These are phyloP conservation scores for Tadarida brasiliensis DNA, from an alignment of 2,797 vertebrate genomes.

Conservation along the genomic window DNA sequence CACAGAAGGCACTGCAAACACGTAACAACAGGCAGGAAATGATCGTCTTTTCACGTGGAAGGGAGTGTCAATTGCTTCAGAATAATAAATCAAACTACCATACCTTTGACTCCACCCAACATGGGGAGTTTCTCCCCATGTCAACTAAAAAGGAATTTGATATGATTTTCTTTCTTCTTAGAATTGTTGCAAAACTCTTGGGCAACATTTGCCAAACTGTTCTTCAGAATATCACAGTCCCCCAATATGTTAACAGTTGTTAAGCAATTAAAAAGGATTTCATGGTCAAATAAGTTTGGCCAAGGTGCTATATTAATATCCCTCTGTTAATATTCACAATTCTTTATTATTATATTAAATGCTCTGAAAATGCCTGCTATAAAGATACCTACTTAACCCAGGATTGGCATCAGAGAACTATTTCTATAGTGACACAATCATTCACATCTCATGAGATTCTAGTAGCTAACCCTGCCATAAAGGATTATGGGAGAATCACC, in stretches of 20 bases:
- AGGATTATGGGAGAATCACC: neutral
- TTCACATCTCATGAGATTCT: conserved; percentile 42
- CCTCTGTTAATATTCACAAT: neutral
- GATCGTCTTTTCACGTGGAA: neutral
- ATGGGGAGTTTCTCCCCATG: neutral
- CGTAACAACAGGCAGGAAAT: neutral
- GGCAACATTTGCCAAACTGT: neutral
- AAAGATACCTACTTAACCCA: conserved; percentile 23
- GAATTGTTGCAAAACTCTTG: neutral
- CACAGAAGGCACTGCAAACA: neutral
- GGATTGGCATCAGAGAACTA: neutral
- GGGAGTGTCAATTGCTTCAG: neutral
- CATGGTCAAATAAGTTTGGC: neutral
- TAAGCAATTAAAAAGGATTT: conserved; percentile 46
- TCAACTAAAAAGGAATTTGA: neutral
- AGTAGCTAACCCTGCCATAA: neutral
- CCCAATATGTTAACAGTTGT: neutral
- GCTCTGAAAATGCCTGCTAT: neutral
- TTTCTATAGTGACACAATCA: neutral
- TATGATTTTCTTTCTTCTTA: conserved; percentile 47
- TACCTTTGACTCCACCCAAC: neutral
- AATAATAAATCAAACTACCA: neutral
- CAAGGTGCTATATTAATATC: neutral
- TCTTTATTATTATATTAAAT: conserved; percentile 11
- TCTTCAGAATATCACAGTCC: conserved; percentile 13